Percentiles rank a stretch among this genome's conserved stretches.
Evolutionary conservation across 2,888 invertebrate genomes (phyloP).

Genomic region (Drosophila koepferae): DNA sequence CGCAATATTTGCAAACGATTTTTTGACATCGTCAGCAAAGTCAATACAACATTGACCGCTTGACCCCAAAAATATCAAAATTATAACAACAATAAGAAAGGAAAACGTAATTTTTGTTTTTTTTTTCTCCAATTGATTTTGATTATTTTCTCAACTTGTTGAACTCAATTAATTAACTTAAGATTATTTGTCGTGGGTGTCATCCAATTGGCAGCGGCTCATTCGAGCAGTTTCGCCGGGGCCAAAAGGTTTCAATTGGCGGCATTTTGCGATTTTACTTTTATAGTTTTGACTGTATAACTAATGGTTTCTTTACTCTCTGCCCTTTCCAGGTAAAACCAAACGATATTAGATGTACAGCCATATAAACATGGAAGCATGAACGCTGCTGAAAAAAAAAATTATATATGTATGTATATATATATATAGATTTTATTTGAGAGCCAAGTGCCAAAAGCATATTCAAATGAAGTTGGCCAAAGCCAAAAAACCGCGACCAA

Average conservation of each 20-base stretch:
- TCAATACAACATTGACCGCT: constrained; percentile 34
- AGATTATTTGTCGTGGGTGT: constrained; percentile 78
- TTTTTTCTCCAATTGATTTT: constrained; percentile 76
- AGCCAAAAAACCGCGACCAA: constrained; percentile 60
- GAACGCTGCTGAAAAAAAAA: constrained; percentile 36
- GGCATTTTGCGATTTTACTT: constrained; percentile 15
- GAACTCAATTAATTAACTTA: constrained; percentile 82
- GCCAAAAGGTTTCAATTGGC: constrained; percentile 13
- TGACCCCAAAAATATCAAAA: constrained; percentile 69
- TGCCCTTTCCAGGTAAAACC: constrained; percentile 65
- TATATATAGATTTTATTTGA: constrained; percentile 42
- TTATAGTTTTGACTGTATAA: background rate
- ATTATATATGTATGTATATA: background rate
- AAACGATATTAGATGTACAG: constrained; percentile 7
- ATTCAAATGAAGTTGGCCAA: constrained; percentile 73
- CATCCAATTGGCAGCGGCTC: constrained; percentile 54
- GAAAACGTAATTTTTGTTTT: constrained; percentile 38
- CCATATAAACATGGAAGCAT: constrained; percentile 26
- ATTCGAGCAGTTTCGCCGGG: background rate
- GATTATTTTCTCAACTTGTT: constrained; percentile 81
- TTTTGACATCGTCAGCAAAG: constrained; percentile 54
- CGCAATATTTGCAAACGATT: constrained; percentile 60
- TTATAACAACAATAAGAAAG: constrained; percentile 10
- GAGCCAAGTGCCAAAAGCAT: constrained; percentile 73
- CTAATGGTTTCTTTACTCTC: constrained; percentile 20